Percentiles rank a stretch among this genome's conserved stretches.
These are phyloP conservation scores for Ennomos quercinarius DNA, from an alignment of 2,888 invertebrate genomes.

Conservation along the genomic window DNA sequence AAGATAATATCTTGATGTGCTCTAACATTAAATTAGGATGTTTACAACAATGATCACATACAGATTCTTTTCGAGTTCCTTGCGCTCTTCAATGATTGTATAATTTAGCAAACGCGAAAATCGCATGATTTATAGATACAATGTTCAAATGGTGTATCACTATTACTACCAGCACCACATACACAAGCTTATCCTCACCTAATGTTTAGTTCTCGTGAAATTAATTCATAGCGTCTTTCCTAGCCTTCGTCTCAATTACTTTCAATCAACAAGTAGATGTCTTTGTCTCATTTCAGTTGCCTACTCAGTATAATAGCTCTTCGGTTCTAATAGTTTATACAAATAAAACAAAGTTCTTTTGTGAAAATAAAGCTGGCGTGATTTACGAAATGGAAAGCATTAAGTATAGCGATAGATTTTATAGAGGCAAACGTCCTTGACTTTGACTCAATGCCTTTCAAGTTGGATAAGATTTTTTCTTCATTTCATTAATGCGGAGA, in stretches of 20 bases:
- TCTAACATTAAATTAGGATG: too few species aligned
- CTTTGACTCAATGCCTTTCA: constrained; percentile 32
- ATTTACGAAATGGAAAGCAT: constrained; percentile 24
- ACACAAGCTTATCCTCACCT: too few species aligned
- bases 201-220: constrained; percentile 1
- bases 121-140: too few species aligned
- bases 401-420: constrained; percentile 16
- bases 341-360: not conserved
- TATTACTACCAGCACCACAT: too few species aligned
- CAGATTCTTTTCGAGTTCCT: too few species aligned
- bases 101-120: too few species aligned
- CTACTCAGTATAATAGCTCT: constrained; percentile 1
- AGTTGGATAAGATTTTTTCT: not conserved
- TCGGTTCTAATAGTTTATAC: not conserved
- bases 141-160: too few species aligned
- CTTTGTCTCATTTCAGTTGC: constrained; percentile 20
- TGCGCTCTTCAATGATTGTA: too few species aligned
- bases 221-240: constrained; percentile 53
- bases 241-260: constrained; percentile 67
- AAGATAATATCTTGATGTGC: too few species aligned
- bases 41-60: too few species aligned
- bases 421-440: constrained; percentile 26
- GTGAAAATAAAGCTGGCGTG: constrained; percentile 30
- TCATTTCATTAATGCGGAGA: too few species aligned
- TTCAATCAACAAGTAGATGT: constrained; percentile 53